A percentile compares a stretch with the other conserved stretches of the same genome.
These are phyloP conservation scores for Microdon myrmicae DNA, from an alignment of 2,888 invertebrate genomes.

Conservation along the genomic window DNA sequence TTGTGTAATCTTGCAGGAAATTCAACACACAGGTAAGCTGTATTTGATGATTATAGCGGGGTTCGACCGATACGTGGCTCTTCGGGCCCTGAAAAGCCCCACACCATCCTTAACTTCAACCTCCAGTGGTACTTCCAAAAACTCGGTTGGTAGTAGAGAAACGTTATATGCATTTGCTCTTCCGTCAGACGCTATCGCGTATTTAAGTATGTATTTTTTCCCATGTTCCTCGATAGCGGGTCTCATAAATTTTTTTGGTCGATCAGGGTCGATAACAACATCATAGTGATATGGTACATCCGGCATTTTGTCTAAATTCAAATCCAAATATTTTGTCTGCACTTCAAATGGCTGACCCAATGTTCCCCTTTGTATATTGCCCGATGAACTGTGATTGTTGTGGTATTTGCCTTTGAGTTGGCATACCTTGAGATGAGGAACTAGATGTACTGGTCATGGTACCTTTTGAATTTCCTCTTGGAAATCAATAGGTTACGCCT, in stretches of 20 bases:
- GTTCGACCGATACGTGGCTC: too few relatives aligned
- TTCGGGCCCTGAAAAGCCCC: too few relatives aligned
- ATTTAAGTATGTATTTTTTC: constrained; percentile 63
- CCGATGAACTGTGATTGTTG: too few relatives aligned
- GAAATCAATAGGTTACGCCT: too few relatives aligned
- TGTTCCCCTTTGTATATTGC: constrained; percentile 58
- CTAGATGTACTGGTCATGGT: too few relatives aligned
- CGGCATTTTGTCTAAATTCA: constrained; percentile 69
- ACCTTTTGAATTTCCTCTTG: too few relatives aligned
- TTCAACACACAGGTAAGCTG: too few relatives aligned
- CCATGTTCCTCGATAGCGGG: constrained; percentile 67
- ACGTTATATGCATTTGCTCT: constrained; percentile 73
- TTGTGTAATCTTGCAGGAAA: too few relatives aligned
- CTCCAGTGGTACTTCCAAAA: constrained; percentile 37
- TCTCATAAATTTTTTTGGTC: constrained; percentile 73
- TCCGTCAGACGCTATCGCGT: constrained; percentile 78
- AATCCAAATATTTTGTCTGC: constrained; percentile 74
- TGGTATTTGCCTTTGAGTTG: too few relatives aligned
- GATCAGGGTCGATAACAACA: constrained; percentile 76
- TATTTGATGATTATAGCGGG: too few relatives aligned
- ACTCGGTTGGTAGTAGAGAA: constrained; percentile 41
- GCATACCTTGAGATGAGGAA: too few relatives aligned
- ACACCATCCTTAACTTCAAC: too few relatives aligned
- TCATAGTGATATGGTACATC: constrained; percentile 81
- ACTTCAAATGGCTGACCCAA: constrained; percentile 68